Conservation (phyloP, 2,113 vertebrate species). For the Apistogramma diplotaenia region DNA sequence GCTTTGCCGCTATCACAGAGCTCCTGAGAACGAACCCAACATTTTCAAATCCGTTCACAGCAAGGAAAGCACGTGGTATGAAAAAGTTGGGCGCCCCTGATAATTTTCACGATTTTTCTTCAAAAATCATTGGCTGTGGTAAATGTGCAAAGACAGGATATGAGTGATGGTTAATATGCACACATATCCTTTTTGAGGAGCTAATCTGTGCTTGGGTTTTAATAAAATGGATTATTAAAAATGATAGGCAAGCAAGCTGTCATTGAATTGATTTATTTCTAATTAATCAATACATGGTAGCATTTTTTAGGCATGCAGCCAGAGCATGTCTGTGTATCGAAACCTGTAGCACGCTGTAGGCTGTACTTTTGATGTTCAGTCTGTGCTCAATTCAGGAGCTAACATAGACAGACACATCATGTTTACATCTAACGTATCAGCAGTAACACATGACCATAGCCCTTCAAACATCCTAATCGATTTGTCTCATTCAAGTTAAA, state of each 20-base stretch:
- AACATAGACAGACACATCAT: conserved; percentile 7
- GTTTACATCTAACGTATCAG: neutral
- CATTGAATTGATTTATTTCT: conserved; percentile 27
- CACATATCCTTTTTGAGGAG: conserved; percentile 12
- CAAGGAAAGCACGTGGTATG: neutral
- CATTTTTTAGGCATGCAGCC: conserved; percentile 14
- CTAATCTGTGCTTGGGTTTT: conserved; percentile 21
- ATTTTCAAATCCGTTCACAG: neutral
- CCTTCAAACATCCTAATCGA: conserved; percentile 25
- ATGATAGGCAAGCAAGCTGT: neutral
- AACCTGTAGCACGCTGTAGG: neutral
- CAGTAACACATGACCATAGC: conserved; percentile 6
- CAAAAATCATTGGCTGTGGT: no score
- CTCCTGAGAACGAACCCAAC: neutral
- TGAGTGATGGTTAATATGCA: neutral
- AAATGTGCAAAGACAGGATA: neutral
- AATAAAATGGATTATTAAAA: conserved; percentile 41
- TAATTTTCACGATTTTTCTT: no score
- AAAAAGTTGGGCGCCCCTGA: no score
- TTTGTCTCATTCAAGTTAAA: conserved; percentile 38
- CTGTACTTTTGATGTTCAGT: neutral
- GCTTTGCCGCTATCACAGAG: neutral
- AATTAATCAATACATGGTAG: conserved; percentile 26
- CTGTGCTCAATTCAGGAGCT: neutral
- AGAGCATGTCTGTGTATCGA: neutral